Percentiles rank a stretch among this genome's conserved stretches.
Evolutionary conservation across 2,797 vertebrate genomes (phyloP).

Genomic region (Myotis myotis): DNA sequence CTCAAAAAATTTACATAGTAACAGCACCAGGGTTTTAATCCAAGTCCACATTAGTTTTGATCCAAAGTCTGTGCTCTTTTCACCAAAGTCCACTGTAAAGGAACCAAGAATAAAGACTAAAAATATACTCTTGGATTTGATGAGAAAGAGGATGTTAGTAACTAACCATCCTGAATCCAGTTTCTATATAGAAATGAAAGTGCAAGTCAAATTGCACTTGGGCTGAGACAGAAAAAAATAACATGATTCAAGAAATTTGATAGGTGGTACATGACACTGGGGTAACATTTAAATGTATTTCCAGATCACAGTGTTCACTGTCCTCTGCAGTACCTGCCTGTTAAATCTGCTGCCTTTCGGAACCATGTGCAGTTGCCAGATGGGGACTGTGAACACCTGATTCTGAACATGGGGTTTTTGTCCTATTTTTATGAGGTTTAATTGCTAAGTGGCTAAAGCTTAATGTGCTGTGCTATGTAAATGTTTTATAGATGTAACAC

Average conservation of each 20-base stretch:
- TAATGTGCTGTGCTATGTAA: slow-evolving; percentile 89
- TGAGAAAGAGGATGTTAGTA: slow-evolving; percentile 4
- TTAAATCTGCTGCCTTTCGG: no score
- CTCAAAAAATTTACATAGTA: no score
- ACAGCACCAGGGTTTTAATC: neutral
- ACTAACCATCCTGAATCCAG: neutral
- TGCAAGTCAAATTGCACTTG: neutral
- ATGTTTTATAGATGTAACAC: slow-evolving; percentile 92
- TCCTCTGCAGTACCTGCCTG: no score
- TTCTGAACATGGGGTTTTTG: slow-evolving; percentile 83
- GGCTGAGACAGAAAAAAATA: slow-evolving; percentile 12
- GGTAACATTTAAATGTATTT: no score
- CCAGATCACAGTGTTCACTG: no score
- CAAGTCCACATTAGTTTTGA: neutral
- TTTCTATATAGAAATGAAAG: slow-evolving; percentile 43
- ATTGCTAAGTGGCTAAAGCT: slow-evolving; percentile 84
- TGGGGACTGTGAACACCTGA: slow-evolving; percentile 79
- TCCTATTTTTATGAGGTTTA: slow-evolving; percentile 87
- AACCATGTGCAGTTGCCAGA: no score
- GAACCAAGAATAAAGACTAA: neutral
- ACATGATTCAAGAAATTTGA: neutral
- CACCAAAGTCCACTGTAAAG: neutral
- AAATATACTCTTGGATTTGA: neutral
- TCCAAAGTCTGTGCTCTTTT: neutral
- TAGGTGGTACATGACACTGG: no score